Evolutionary conservation across 2,797 vertebrate genomes (phyloP).

Genomic region (Sebastes steindachneri): DNA sequence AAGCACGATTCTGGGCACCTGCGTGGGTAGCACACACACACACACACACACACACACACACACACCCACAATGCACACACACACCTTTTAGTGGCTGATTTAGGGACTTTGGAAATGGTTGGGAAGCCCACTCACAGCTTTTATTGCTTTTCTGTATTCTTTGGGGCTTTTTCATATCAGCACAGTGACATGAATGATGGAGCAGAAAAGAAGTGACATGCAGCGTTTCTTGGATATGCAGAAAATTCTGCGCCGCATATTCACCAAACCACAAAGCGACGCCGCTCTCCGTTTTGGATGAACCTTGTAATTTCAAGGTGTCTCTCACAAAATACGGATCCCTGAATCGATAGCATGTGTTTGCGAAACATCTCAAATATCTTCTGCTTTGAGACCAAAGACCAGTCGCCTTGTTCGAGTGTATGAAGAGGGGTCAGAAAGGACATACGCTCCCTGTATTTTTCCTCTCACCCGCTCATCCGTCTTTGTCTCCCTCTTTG

Average conservation of each 20-base stretch:
- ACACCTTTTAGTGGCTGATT: constrained; percentile 49
- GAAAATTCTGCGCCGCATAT: not conserved
- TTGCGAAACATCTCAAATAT: not conserved
- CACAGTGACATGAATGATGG: not conserved
- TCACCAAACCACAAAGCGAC: not conserved
- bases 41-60: constrained; percentile 11
- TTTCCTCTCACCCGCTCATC: constrained; percentile 11
- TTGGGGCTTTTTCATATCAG: not conserved
- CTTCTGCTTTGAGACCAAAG: not conserved
- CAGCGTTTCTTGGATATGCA: not conserved
- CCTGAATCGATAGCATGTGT: not conserved
- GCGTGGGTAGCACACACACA: constrained; percentile 27
- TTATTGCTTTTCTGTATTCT: constrained; percentile 38
- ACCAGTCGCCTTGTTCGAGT: not conserved
- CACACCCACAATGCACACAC: not conserved
- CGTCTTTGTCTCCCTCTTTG: constrained; percentile 38
- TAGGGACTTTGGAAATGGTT: constrained; percentile 43
- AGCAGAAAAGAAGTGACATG: not conserved
- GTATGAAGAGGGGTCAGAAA: constrained; percentile 12
- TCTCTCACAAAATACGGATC: not conserved
- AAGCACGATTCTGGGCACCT: constrained; percentile 30
- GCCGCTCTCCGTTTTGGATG: not conserved
- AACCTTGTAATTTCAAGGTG: not conserved
- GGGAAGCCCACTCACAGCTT: constrained; percentile 28
- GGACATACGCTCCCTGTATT: constrained; percentile 11